A percentile compares a stretch with the other conserved stretches of the same genome.
phyloP scores from a whole-genome alignment of 2,797 vertebrate species.

The Centropyge bicolor region DNA sequence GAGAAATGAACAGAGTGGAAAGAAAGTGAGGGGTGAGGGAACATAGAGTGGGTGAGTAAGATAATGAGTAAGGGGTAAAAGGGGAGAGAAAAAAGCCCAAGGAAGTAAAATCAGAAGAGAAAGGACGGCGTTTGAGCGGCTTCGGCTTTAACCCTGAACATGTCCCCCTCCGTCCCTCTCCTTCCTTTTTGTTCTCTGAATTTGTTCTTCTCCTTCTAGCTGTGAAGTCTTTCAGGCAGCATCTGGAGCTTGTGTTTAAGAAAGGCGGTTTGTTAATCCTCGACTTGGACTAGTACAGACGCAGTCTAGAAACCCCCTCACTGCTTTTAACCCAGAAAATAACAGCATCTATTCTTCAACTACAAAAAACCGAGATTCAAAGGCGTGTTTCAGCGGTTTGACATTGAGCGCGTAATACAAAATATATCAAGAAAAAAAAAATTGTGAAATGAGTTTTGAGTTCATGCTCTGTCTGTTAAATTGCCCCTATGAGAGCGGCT shows the following conservation, averaged over 20 bases:
- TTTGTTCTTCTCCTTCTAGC: constrained; percentile 46
- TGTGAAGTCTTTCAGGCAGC: constrained; percentile 68
- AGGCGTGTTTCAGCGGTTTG: constrained; percentile 17
- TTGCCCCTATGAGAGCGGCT: constrained; percentile 23
- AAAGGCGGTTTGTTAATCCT: constrained; percentile 60
- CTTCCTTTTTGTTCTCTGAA: constrained; percentile 54
- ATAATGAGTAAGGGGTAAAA: constrained; percentile 68
- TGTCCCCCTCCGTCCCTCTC: constrained; percentile 49
- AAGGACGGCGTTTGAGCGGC: constrained; percentile 58
- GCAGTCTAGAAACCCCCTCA: constrained; percentile 3
- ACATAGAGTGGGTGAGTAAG: constrained; percentile 60
- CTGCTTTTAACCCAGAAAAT: constrained; percentile 26
- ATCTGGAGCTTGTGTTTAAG: constrained; percentile 63
- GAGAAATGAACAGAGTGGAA: constrained; percentile 63
- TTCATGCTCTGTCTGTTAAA: constrained; percentile 31
- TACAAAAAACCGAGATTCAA: constrained; percentile 23
- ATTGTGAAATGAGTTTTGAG: constrained; percentile 3
- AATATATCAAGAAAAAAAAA: constrained; percentile 20
- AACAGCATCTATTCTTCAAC: constrained; percentile 9
- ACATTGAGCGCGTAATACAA: constrained; percentile 20
- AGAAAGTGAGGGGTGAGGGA: constrained; percentile 68
- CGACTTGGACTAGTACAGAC: constrained; percentile 45
- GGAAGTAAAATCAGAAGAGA: constrained; percentile 66
- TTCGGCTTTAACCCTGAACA: constrained; percentile 61
- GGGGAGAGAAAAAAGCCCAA: constrained; percentile 53